phyloP scores from a whole-genome alignment of 2,888 invertebrate genomes.

The Eupeodes latifasciatus region DNA sequence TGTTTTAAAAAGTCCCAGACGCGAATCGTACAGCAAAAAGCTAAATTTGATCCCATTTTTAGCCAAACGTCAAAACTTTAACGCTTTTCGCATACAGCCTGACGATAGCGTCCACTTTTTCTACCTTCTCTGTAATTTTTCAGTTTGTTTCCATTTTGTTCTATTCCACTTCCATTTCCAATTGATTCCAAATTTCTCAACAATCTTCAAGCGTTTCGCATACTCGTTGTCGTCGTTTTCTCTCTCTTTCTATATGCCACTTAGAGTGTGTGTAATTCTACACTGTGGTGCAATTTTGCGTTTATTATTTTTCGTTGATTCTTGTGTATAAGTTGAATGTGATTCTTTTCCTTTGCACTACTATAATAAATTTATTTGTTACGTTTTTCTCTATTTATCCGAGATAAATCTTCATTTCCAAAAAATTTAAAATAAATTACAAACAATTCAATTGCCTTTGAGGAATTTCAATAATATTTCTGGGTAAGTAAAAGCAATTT shows the following conservation, averaged over 20 bases:
- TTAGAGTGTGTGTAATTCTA: constrained; percentile 54
- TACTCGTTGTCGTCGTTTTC: constrained; percentile 9
- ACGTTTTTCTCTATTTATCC: constrained; percentile 59
- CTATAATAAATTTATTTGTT: constrained; percentile 67
- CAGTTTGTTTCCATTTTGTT: neutral
- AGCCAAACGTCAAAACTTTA: no score
- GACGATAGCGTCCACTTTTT: neutral
- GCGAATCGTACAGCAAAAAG: no score
- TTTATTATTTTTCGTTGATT: constrained; percentile 75
- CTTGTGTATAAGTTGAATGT: constrained; percentile 74
- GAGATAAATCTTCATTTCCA: constrained; percentile 45
- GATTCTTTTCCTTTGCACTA: constrained; percentile 68
- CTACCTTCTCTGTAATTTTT: constrained; percentile 8
- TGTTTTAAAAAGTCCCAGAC: no score
- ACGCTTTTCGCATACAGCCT: no score
- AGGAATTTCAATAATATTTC: constrained; percentile 25
- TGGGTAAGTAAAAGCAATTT: constrained; percentile 45
- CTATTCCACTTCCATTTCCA: constrained; percentile 3
- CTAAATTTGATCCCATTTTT: no score
- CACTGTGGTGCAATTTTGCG: constrained; percentile 65
- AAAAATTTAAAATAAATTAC: neutral
- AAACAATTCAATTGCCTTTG: constrained; percentile 12
- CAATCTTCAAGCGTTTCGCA: constrained; percentile 44
- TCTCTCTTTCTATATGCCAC: constrained; percentile 56
- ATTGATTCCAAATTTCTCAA: neutral